Evolutionary conservation across 2,113 vertebrate genomes (phyloP), one percentile per base, ranked within the genome.

Genomic region (Orientallactaga bullata): DNA sequence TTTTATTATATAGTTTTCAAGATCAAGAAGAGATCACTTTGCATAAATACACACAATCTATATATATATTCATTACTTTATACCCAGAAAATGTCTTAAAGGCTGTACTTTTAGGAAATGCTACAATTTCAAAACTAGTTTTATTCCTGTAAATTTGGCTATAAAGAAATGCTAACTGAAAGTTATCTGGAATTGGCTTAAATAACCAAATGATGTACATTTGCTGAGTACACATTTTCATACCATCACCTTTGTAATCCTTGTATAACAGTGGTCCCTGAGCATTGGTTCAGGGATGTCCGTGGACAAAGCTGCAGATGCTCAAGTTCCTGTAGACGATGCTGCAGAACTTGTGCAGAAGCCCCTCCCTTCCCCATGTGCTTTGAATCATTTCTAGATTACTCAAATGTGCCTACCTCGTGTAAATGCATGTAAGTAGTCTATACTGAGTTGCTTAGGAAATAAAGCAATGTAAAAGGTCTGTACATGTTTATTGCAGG

Each of bases 11-110:
- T 84, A 35, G 23, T 85, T 95, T 94, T 85, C 20, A 85, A 60
- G 76, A 87, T 61, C 35, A 85, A 92, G 42, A 35, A 39, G 63
- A 94, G 65, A 73, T 85, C 20, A 72, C 69, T 83, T 61, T 94
- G 55, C 10, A 15, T 92, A 71, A 90, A 37, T 16, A 39, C 16
- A 65, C 16, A 42, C 18, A 65, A 65, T 39, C 35, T 63, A 7
- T 63, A 5, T 23, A 16, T 37, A 32, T 74, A 74, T 88, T 39
- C 21, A 69, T 69, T 86, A 26, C 80, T 88, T 61, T 68, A 39
- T 42, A 78, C 18, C 21, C 1, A 66, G 73, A 93, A 92, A 79
- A 73, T 73, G 55, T 9, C 58, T 73, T 79, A 61, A 85, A 84
- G 66, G 65, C 17, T 37, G 61, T 68, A 65, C 16, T 1, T 89